These are phyloP conservation scores for Cacatua alba DNA, from an alignment of 2,113 vertebrate genomes.

Conservation along the genomic window DNA sequence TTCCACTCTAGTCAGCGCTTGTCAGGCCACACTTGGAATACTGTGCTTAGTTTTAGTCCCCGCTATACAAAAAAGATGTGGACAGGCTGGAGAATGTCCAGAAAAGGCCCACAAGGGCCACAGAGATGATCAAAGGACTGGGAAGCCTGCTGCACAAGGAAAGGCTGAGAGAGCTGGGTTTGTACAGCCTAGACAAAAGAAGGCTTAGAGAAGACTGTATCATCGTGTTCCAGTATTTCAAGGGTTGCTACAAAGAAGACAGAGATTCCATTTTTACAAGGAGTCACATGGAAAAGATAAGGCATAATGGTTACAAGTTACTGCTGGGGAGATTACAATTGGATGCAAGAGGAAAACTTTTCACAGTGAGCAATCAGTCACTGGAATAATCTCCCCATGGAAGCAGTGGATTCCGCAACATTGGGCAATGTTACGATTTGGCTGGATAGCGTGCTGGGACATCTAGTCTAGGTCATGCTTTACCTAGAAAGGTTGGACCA, in stretches of 20 bases:
- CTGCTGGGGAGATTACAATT: not conserved
- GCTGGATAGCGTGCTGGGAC: not conserved
- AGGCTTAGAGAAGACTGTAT: not conserved
- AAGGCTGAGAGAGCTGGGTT: not conserved
- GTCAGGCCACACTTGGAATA: not conserved
- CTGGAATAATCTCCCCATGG: not conserved
- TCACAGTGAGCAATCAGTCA: not conserved
- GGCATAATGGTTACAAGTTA: not conserved
- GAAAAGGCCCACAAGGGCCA: not conserved
- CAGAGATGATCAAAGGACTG: not conserved
- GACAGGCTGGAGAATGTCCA: not conserved
- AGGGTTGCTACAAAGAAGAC: not conserved
- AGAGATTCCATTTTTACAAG: not conserved
- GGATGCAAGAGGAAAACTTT: not conserved
- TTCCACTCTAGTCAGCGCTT: not conserved
- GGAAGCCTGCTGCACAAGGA: not conserved
- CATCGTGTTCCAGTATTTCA: not conserved
- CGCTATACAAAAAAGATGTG: not conserved
- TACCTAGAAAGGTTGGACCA: not conserved
- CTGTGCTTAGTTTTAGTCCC: not conserved
- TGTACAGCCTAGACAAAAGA: not conserved
- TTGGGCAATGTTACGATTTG: not conserved
- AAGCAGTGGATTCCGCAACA: not conserved
- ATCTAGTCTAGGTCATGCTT: not conserved
- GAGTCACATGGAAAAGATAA: not conserved